Base-by-base conservation (phyloP, 1,140 invertebrate species). In the Drosophila kikkawai region DNA sequence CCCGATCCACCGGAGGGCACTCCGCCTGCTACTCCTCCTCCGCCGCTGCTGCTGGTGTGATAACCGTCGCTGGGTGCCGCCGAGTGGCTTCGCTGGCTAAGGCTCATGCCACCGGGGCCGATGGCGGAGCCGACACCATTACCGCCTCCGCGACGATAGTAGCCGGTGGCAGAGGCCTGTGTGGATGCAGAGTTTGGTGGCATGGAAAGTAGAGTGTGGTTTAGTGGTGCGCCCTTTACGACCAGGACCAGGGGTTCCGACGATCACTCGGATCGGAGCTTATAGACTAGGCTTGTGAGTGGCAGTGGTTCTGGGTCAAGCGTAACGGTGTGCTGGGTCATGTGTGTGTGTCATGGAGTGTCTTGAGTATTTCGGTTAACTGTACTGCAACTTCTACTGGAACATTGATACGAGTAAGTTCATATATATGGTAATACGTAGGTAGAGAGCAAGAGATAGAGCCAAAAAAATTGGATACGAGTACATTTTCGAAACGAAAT, bases 51-150 rank as follows among this genome's bases (percentile, higher is more conserved):
- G 34, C 56, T 70, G 29, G 61, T 75, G 64, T 92, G 90, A 63
- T 93, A 93, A 61, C 79, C 82, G 56, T 93, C 93, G 47, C 92
- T 92, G 45, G 93, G 93, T 44, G 93, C 93, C 29, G 93, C 93
- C 44, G 93, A 93, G 61, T 93, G 93, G 74, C 93, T 93, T 37
- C 93, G 86, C 70, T 93, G 93, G 71, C 92, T 92, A 11, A 93
- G 77, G 79, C 92, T 91, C 91, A 92, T 92, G 67, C 93, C 79
- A 93, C 94, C 87, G 93, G 95, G 95, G 94, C 95, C 81, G 56
- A 92, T 86, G 57, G 79, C 59, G 17, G 78, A 67, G 37, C 80
- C 78, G 51, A 82, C 77, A 93, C 94, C 88, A 94, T 95, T 95
- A 57, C 78, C 85, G 34, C 75, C 82, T 56, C 95, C 80, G 53